Evolutionary conservation across 2,888 invertebrate genomes (phyloP), one percentile per base, ranked within the genome.

Genomic region (Oxytorus armatus): DNA sequence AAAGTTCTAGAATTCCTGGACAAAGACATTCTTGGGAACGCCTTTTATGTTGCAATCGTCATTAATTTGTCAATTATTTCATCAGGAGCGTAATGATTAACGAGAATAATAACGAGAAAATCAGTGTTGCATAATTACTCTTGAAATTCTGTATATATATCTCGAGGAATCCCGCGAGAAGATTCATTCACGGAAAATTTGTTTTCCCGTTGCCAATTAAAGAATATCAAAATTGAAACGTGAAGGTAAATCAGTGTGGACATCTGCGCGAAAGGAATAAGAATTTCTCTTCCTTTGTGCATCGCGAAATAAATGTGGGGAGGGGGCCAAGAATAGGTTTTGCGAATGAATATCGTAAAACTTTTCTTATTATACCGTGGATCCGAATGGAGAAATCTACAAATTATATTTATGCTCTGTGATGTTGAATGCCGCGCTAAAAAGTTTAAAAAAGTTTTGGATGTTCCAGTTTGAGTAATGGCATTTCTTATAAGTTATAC

Each of bases 371-470:
- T 61, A 51, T 51, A 14, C 42, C 7, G n/a, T 61, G 14, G n/a
- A 33, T 53, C 8, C 23, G 23, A 42, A 18, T n/a, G 16, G 16
- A 10, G 21, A 16, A 61, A 69, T 53, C 16, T 55, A 47, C 18
- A 51, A 29, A 47, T 68, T 61, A 16, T 61, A 74, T 73, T 53
- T 49, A 61, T 42, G 21, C 18, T 66, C 23, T 49, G 49, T 16
- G 53, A 65, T 42, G 47, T 47, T 25, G 61, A 8, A 25, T 53
- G 21, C 14, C 7, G 59, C n/a, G 66, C n/a, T 33, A 25, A 39
- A n/a, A 63, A 68, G 78, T 63, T 78, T 74, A 14, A 2, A 7
- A 65, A 47, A 70, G 59, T 59, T 70, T 42, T 3, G 5, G 11
- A n/a, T 7, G n/a, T 42, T 59, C 5, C 36, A 16, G 51, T 39